Conservation (phyloP, 2,797 vertebrate genomes). For the Cephalopachus bancanus region DNA sequence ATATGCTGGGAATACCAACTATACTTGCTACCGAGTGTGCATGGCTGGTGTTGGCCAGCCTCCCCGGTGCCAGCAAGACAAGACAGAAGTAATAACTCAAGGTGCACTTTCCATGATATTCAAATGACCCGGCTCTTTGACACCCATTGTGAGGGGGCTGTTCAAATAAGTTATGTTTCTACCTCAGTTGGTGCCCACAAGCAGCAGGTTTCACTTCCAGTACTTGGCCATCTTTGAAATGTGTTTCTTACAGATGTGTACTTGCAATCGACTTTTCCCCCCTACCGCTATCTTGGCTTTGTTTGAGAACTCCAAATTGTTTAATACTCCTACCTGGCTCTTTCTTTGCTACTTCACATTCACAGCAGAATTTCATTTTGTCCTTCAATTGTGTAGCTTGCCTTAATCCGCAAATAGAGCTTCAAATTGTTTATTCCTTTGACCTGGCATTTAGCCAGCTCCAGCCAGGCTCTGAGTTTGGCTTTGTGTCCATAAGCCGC, state of each 20-base stretch:
- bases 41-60: neutral
- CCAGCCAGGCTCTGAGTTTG: slow-evolving; percentile 79
- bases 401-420: slow-evolving; percentile 67
- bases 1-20: slow-evolving; percentile 82
- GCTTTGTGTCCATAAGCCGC: slow-evolving; percentile 81
- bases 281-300: neutral
- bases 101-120: neutral
- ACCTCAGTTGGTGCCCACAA: neutral
- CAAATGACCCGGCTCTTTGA: neutral
- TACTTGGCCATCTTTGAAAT: neutral
- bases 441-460: slow-evolving; percentile 78
- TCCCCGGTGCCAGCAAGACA: neutral
- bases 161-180: neutral
- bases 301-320: slow-evolving; percentile 32
- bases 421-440: slow-evolving; percentile 74
- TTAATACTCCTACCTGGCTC: slow-evolving; percentile 1
- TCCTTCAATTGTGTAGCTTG: slow-evolving; percentile 43
- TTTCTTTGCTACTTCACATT: slow-evolving; percentile 8
- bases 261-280: neutral
- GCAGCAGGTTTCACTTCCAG: neutral
- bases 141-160: neutral
- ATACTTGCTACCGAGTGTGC: slow-evolving; percentile 7
- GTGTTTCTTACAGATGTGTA: neutral
- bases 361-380: slow-evolving; percentile 58
- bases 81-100: neutral